These are phyloP conservation scores for Sandelia bainsii DNA, from an alignment of 2,797 vertebrate genomes.

Conservation along the genomic window DNA sequence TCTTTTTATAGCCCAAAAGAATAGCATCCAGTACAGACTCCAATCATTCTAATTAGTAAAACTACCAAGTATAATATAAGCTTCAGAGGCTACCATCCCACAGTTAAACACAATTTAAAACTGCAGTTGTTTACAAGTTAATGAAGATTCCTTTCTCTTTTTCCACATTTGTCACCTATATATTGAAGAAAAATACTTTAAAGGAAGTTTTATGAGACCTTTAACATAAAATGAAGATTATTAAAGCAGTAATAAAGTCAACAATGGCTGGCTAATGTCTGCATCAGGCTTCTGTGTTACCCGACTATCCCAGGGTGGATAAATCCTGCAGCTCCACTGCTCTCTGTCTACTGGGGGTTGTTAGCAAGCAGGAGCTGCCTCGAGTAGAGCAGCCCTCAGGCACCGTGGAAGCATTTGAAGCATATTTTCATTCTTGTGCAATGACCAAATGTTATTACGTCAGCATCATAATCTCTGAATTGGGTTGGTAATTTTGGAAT, in stretches of 20 bases:
- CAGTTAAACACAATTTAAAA: background rate
- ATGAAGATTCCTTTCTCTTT: background rate
- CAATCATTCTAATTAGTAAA: background rate
- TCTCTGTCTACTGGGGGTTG: conserved; percentile 42
- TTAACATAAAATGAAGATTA: too few relatives aligned
- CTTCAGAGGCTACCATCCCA: background rate
- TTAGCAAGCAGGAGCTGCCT: conserved; percentile 41
- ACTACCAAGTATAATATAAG: too few relatives aligned
- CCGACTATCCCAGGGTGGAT: conserved; percentile 23
- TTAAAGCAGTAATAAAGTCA: background rate
- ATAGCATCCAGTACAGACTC: background rate
- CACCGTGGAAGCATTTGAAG: conserved; percentile 17
- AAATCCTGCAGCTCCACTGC: conserved; percentile 23
- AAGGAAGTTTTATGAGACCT: too few relatives aligned
- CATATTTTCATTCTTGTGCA: conserved; percentile 19
- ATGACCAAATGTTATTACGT: conserved; percentile 36
- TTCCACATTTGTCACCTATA: too few relatives aligned
- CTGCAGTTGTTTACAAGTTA: background rate
- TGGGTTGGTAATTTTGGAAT: conserved; percentile 25
- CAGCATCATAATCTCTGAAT: conserved; percentile 25
- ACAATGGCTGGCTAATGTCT: conserved; percentile 7
- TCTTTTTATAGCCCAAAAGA: conserved; percentile 12
- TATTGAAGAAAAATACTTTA: too few relatives aligned
- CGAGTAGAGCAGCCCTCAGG: conserved; percentile 38
- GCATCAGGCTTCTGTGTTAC: conserved; percentile 33